These are phyloP conservation scores for Danio albolineatus DNA, from an alignment of 2,797 vertebrate genomes.

Conservation along the genomic window DNA sequence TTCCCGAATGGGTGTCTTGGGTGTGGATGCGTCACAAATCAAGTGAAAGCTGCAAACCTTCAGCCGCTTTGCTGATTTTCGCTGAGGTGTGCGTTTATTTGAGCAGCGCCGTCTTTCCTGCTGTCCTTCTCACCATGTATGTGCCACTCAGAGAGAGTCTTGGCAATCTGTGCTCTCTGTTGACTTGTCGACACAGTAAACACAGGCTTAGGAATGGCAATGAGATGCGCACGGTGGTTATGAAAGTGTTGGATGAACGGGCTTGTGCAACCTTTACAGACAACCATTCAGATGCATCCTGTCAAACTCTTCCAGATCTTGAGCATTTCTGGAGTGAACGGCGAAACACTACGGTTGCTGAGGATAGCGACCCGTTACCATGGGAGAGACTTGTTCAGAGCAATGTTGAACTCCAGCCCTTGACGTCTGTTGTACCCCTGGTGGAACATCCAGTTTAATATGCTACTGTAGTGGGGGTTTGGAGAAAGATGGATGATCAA, in stretches of 20 bases:
- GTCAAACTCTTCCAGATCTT: slow-evolving; percentile 81
- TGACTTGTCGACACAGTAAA: slow-evolving; percentile 65
- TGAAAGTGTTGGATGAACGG: slow-evolving; percentile 55
- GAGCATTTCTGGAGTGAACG: slow-evolving; percentile 86
- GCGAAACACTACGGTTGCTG: slow-evolving; percentile 74
- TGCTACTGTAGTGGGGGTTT: background rate
- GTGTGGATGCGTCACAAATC: slow-evolving; percentile 77
- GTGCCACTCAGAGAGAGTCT: slow-evolving; percentile 79
- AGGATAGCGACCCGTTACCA: slow-evolving; percentile 81
- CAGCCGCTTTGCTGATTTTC: slow-evolving; percentile 71
- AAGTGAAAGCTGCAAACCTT: slow-evolving; percentile 65
- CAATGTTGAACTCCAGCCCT: slow-evolving; percentile 39
- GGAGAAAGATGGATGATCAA: background rate
- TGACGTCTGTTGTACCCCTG: background rate
- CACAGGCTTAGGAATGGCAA: slow-evolving; percentile 65
- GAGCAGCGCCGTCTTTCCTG: slow-evolving; percentile 75
- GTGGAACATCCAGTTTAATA: background rate
- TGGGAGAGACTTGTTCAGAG: slow-evolving; percentile 81
- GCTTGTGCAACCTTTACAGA: slow-evolving; percentile 44
- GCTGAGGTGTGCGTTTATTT: slow-evolving; percentile 79
- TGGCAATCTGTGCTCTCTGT: slow-evolving; percentile 63
- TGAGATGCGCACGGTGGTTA: slow-evolving; percentile 64
- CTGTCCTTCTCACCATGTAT: slow-evolving; percentile 77
- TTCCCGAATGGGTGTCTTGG: slow-evolving; percentile 82
- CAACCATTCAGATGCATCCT: slow-evolving; percentile 55